These are phyloP conservation scores for Spatulosminthurus flaviceps DNA, from an alignment of 2,888 invertebrate genomes.

Conservation along the genomic window DNA sequence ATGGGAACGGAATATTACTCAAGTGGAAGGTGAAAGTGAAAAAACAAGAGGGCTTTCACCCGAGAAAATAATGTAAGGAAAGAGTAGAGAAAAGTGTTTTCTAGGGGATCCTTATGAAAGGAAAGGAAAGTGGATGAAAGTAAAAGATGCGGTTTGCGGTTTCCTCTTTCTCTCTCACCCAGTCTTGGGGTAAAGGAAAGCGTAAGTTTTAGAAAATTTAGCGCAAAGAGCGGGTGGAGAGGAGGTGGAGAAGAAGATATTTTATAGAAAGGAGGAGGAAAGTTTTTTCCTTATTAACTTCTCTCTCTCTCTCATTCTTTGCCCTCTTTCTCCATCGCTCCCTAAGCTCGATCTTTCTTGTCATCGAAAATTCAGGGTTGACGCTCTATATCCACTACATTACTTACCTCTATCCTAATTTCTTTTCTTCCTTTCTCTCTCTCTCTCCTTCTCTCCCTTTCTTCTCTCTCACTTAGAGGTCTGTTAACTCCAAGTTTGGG, in stretches of 20 bases:
- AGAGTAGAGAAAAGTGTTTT: no score
- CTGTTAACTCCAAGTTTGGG: background rate
- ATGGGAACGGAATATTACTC: no score
- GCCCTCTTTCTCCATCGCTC: slow-evolving; percentile 19
- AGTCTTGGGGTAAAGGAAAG: background rate
- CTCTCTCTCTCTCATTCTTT: background rate
- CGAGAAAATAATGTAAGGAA: background rate
- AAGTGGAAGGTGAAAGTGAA: background rate
- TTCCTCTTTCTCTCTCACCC: slow-evolving; percentile 17
- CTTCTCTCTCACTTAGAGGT: background rate
- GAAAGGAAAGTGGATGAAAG: background rate
- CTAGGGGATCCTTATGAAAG: background rate
- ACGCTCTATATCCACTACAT: slow-evolving; percentile 10
- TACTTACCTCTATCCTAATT: slow-evolving; percentile 30
- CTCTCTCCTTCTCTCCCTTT: slow-evolving; percentile 22
- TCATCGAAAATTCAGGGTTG: slow-evolving; percentile 41
- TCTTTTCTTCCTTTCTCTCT: background rate
- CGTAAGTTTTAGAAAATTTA: slow-evolving; percentile 37
- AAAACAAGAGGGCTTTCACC: background rate
- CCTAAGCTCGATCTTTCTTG: slow-evolving; percentile 30
- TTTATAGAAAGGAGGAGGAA: slow-evolving; percentile 28
- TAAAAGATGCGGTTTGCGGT: background rate
- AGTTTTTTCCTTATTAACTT: slow-evolving; percentile 41
- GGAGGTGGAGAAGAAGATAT: slow-evolving; percentile 20
- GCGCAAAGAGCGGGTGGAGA: slow-evolving; percentile 21